Evolutionary conservation across 2,888 invertebrate species (phyloP).

Genomic region (Hydriomena furcata): DNA sequence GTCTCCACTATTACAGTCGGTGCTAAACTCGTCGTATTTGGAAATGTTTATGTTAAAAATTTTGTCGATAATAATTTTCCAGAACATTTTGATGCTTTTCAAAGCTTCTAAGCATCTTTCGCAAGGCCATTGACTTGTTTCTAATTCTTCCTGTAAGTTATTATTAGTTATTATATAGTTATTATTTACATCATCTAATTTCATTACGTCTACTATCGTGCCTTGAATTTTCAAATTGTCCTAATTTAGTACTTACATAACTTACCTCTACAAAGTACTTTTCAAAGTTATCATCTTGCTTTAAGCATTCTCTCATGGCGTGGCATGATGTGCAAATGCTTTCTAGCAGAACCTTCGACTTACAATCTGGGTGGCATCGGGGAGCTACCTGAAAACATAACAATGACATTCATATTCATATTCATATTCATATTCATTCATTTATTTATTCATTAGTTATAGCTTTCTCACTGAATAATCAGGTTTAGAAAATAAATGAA

Average conservation of each 20-base stretch:
- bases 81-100: conserved; percentile 74
- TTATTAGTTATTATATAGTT: too few species aligned
- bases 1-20: conserved; percentile 35
- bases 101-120: conserved; percentile 68
- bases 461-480: too few species aligned
- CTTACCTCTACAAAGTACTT: conserved; percentile 69
- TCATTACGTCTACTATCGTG: too few species aligned
- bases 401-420: too few species aligned
- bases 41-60: conserved; percentile 57
- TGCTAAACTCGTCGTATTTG: conserved; percentile 42
- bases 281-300: conserved; percentile 53
- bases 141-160: conserved; percentile 60
- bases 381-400: conserved; percentile 50
- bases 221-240: too few species aligned
- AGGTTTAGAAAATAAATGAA: too few species aligned
- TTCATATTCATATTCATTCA: too few species aligned
- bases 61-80: conserved; percentile 70
- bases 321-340: conserved; percentile 65
- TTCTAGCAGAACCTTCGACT: conserved; percentile 66
- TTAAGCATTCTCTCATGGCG: conserved; percentile 63
- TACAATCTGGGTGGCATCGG: conserved; percentile 68
- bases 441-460: too few species aligned
- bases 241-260: too few species aligned
- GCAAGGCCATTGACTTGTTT: conserved; percentile 74
- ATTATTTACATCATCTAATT: too few species aligned